Percentiles rank a stretch among this genome's conserved stretches.
Conservation (phyloP, 1,140 invertebrate genomes). For the Tenebrio molitor region DNA sequence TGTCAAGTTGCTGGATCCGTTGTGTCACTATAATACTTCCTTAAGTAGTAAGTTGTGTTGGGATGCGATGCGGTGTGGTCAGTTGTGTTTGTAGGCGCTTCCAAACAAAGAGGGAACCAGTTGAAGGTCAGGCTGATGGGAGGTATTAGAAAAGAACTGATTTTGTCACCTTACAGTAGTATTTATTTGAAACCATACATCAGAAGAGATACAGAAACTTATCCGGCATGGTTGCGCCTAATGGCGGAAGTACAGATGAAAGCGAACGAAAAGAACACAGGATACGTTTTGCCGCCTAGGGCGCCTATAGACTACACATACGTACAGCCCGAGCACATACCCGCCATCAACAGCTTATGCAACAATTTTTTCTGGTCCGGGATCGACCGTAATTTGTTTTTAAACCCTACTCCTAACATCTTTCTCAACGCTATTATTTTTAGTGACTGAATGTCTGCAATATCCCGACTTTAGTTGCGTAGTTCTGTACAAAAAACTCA, state of each 20-base stretch:
- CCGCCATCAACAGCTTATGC: constrained; percentile 86
- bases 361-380: constrained; percentile 91
- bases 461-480: constrained; percentile 95
- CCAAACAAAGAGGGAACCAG: constrained; percentile 64
- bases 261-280: constrained; percentile 72
- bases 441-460: constrained; percentile 89
- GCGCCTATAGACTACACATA: constrained; percentile 87
- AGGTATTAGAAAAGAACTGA: constrained; percentile 68
- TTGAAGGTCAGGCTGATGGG: constrained; percentile 69
- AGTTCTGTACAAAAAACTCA: constrained; percentile 85
- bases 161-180: constrained; percentile 74
- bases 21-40: constrained; percentile 65
- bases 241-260: constrained; percentile 77
- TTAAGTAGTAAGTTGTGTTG: constrained; percentile 63
- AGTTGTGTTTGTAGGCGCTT: constrained; percentile 7
- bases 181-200: constrained; percentile 85
- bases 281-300: constrained; percentile 65
- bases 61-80: no score
- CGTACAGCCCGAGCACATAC: constrained; percentile 88
- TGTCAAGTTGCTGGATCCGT: constrained; percentile 58
- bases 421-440: constrained; percentile 61
- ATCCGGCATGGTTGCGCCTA: constrained; percentile 79
- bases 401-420: constrained; percentile 1
- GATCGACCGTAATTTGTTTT: constrained; percentile 85
- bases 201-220: constrained; percentile 74